Evolutionary conservation across 1,140 invertebrate species (phyloP), one percentile per base, ranked within the genome.

Genomic region (Dreissena rostriformis): DNA sequence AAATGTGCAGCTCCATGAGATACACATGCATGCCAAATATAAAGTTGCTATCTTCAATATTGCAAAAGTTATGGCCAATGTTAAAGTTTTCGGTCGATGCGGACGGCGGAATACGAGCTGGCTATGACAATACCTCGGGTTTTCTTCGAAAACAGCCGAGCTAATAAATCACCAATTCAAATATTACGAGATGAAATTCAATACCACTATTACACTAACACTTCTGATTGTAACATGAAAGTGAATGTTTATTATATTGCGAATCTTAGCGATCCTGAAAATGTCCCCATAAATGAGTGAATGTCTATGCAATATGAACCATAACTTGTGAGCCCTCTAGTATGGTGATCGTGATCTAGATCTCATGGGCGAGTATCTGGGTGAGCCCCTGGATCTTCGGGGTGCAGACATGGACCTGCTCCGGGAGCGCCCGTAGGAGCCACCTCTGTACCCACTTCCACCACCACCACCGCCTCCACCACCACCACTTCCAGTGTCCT

Each of bases 401-500:
- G 96, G 97, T 66, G 97, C 95, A 19, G 97, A 97, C 90, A 90
- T 89, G 73, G 92, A 93, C 61, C 92, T 88, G 74, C 96, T 95
- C 39, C 96, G 86, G 15, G 92, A 93, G 55, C 94, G 86, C n/a
- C 91, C 92, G 39, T 91, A 85, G 53, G 91, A 88, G 53, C 95
- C 95, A 29, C 95, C 95, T 39, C 39, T 39, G 39, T 39, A 39
- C 39, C 39, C 39, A 14, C 91, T 86, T 55, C 91, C 88, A 57
- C 95, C 95, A 49, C 95, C 95, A 14, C 91, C 86, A 51, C 91
- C 87, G 57, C 96, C 94, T 68, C 95, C 94, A 14, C 96, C 94
- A 70, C 96, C 95, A 86, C 96, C 95, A 82, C 96, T 96, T 19
- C 96, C 96, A 90, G 97, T 96, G 93, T 99, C 98, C 94, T 99